phyloP scores from a whole-genome alignment of 2,888 invertebrate species.

The Gymnoscelis rufifasciata region DNA sequence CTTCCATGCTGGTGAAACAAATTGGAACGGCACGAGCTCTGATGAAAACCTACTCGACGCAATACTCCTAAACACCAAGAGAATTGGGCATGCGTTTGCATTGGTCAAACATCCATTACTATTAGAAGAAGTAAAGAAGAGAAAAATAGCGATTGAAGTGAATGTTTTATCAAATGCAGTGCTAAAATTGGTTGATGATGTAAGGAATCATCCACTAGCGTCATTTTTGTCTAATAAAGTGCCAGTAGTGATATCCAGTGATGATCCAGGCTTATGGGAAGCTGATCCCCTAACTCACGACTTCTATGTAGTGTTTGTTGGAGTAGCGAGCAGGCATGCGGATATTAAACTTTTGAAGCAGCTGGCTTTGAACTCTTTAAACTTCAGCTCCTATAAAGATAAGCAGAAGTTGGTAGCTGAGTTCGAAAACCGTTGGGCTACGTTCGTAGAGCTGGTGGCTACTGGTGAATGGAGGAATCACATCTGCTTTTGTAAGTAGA shows the following conservation, averaged over 20 bases:
- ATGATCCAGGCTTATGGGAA: constrained; percentile 89
- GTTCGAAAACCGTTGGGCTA: constrained; percentile 64
- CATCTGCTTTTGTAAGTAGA: too few species aligned
- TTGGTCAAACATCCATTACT: constrained; percentile 85
- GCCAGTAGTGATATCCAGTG: constrained; percentile 86
- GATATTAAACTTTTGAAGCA: constrained; percentile 86
- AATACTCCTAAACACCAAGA: constrained; percentile 82
- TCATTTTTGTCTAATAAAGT: constrained; percentile 81
- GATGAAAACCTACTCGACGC: constrained; percentile 89
- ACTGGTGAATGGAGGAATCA: constrained; percentile 27
- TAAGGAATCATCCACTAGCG: constrained; percentile 87
- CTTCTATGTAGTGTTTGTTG: constrained; percentile 88
- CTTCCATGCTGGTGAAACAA: constrained; percentile 91
- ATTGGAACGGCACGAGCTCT: constrained; percentile 82
- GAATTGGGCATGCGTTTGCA: constrained; percentile 89
- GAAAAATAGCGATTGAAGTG: constrained; percentile 85
- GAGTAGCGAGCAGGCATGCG: constrained; percentile 83
- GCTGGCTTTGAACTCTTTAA: constrained; percentile 85
- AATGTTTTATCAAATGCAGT: constrained; percentile 90
- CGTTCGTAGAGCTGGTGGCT: constrained; percentile 52
- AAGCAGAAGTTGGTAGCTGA: constrained; percentile 56
- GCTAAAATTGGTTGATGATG: constrained; percentile 83
- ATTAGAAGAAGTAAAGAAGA: constrained; percentile 76
- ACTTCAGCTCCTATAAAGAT: constrained; percentile 80
- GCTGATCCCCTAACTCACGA: constrained; percentile 83